Conservation (phyloP, 2,888 invertebrate species). For the Drosophila kanekoi region DNA sequence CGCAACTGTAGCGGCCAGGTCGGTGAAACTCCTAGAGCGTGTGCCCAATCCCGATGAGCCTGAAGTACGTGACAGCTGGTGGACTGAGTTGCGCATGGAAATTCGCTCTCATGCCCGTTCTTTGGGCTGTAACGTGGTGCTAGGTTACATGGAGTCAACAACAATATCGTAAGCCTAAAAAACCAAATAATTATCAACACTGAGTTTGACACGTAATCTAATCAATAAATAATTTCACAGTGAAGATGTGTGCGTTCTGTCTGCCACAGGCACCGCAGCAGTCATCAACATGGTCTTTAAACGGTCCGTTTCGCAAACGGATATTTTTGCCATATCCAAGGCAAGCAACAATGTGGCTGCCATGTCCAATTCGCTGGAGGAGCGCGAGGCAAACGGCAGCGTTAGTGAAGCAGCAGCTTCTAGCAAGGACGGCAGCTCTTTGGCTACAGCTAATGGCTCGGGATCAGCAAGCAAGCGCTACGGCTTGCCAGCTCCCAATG, state of each 20-base stretch:
- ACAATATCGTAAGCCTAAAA: constrained; percentile 92
- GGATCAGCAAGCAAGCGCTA: constrained; percentile 59
- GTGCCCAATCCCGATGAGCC: constrained; percentile 95
- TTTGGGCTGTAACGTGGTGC: constrained; percentile 96
- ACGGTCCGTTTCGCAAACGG: constrained; percentile 83
- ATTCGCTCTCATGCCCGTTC: constrained; percentile 96
- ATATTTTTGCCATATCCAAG: constrained; percentile 75
- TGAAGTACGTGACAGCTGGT: constrained; percentile 97
- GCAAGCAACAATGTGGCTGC: constrained; percentile 63
- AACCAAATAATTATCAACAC: neutral
- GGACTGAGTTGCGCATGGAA: constrained; percentile 98
- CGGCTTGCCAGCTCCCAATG: constrained; percentile 59
- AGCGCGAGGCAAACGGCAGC: constrained; percentile 84
- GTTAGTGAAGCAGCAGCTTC: constrained; percentile 45
- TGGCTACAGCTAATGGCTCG: constrained; percentile 54
- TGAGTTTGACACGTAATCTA: neutral
- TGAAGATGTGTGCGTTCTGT: constrained; percentile 97
- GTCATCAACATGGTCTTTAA: constrained; percentile 88
- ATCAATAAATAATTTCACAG: constrained; percentile 85
- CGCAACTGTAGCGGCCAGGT: constrained; percentile 93
- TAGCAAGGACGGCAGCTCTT: constrained; percentile 73
- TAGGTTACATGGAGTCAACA: constrained; percentile 96
- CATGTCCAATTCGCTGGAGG: constrained; percentile 86
- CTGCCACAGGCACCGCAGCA: constrained; percentile 97
- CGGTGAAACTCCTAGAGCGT: constrained; percentile 92